Evolutionary conservation across 2,888 invertebrate species (phyloP), one percentile per base, ranked within the genome.

Genomic region (Lissonota sp.): DNA sequence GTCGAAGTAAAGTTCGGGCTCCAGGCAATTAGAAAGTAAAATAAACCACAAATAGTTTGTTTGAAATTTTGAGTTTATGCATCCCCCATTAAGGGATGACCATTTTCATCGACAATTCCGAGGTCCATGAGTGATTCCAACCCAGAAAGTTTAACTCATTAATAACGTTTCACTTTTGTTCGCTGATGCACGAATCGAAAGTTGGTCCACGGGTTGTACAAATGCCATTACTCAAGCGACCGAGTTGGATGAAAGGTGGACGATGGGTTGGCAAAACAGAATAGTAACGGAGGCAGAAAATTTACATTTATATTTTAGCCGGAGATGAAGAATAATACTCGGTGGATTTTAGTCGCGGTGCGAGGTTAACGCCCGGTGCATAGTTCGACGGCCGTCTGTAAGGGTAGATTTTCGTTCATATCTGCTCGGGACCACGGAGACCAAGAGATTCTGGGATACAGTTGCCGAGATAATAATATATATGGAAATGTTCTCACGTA

Each of bases 221-320:
- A 73, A 75, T 55, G 77, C 80, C 71, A 86, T 86, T 85, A 87
- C 82, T 86, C 84, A 84, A 83, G 83, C 78, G 62, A 83, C 78
- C 8, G 64, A 58, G 73, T 69, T 77, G 69, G 81, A 80, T 75
- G 74, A 80, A 67, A 74, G 58, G 67, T 40, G 44, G 44, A 44
- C 14, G 26, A 49, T 26, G 26, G 26, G 26, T 26, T 26, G 26
- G 3, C 26, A 26, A 26, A 26, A 26, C 26, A 26, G 26, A 26
- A 26, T 3, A 26, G 26, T 26, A 51, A 40, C 66, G 49, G 44
- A 60, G 77, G 78, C 67, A 79, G 80, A 26, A 26, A 26, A 88
- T 87, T 87, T 87, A 83, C 86, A 84, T 85, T 83, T 84, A 84
- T 83, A 84, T 86, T 84, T 84, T 78, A 67, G 72, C 67, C 62